Evolutionary conservation across 2,113 vertebrate species (phyloP).

Genomic region (Psammodynastes pulverulentus): DNA sequence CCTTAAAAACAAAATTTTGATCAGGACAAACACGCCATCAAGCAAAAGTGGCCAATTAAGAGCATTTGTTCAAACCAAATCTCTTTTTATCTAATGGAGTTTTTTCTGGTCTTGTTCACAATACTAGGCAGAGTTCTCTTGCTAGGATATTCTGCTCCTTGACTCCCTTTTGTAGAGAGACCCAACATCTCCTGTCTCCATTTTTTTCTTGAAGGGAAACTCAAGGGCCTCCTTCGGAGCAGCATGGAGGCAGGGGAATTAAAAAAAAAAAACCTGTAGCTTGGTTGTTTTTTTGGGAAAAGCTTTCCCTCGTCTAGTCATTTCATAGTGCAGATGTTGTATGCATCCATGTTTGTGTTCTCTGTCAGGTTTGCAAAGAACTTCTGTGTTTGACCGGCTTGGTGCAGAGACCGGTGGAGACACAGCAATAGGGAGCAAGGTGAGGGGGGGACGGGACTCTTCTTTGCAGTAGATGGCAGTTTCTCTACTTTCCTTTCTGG

Average conservation of each 20-base stretch:
- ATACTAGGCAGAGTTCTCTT: not conserved
- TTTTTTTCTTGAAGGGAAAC: not conserved
- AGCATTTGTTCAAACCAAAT: not conserved
- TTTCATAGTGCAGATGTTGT: not conserved
- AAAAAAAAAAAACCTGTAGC: not conserved
- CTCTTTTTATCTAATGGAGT: not conserved
- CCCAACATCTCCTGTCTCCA: not conserved
- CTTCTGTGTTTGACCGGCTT: conserved; percentile 87
- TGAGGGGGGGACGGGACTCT: conserved; percentile 36
- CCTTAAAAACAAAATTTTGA: not conserved
- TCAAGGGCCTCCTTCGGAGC: not conserved
- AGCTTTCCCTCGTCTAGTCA: not conserved
- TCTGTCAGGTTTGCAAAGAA: conserved; percentile 74
- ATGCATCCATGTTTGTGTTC: not conserved
- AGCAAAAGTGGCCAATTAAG: not conserved
- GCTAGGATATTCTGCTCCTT: not conserved
- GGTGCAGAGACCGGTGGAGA: conserved; percentile 84
- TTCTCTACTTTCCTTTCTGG: not conserved
- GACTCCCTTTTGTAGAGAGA: not conserved
- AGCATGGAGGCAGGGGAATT: not conserved
- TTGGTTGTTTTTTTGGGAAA: not conserved
- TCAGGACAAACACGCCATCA: not conserved
- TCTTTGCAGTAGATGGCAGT: not conserved
- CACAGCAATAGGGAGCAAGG: conserved; percentile 72
- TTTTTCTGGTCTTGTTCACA: not conserved